Evolutionary conservation across 1,140 invertebrate species (phyloP), one percentile per base, ranked within the genome.

Genomic region (Papilio glaucus): DNA sequence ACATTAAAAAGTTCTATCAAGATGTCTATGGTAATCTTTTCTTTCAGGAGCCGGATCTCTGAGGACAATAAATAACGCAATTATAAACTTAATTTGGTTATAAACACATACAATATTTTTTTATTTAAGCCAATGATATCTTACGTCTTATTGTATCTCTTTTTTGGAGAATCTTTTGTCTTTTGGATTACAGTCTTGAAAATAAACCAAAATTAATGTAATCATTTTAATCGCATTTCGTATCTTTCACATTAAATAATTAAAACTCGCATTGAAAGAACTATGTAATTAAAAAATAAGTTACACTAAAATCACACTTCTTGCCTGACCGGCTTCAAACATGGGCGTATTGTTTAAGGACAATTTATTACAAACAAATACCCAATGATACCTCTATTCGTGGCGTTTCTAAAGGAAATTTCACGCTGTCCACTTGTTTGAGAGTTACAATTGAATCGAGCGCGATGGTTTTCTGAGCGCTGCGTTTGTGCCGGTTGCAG

Each of bases 311-410:
- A 41, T 45, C 45, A 63, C 72, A 68, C 41, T 39, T 65, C 62
- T 39, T 13, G 21, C 39, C 29, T 67, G 57, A 24, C 72, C 62
- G 79, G 84, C 79, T 80, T 81, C 76, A 86, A 85, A 77, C 76
- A 53, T 69, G 81, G 85, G 87, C 86, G 87, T 90, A 84, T 86
- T 90, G 84, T 92, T 89, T 85, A 80, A 80, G 73, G 60, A 79
- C 84, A 81, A 90, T 90, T 86, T 90, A 86, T 90, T 85, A 86
- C 85, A 85, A 79, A 88, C 81, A 90, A 90, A 90, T 78, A 82
- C 77, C 81, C 83, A 86, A 89, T 92, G 86, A 92, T 92, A 82
- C 76, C 38, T 86, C 85, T 87, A 86, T 90, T 90, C 80, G 85
- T 70, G 77, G 72, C 77, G 77, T 84, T 81, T 81, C 77, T 57